These are phyloP conservation scores for Archips xylosteana DNA, from an alignment of 2,888 invertebrate genomes.

Conservation along the genomic window DNA sequence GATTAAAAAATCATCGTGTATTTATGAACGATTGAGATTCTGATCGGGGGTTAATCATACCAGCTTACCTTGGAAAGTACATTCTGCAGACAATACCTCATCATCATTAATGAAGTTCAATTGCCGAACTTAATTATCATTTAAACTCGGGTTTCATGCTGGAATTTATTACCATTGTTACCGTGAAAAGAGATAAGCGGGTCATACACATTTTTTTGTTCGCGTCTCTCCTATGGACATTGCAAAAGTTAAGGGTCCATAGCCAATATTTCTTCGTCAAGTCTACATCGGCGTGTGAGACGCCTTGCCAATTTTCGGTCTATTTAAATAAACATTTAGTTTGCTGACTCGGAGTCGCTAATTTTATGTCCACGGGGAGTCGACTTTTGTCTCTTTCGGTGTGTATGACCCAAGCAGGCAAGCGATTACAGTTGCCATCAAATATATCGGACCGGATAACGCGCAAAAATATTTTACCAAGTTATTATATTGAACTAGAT, in stretches of 20 bases:
- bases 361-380: too few relatives aligned
- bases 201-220: too few relatives aligned
- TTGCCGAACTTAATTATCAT: not conserved
- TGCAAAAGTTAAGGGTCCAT: too few relatives aligned
- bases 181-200: not conserved
- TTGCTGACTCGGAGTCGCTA: too few relatives aligned
- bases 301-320: too few relatives aligned
- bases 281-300: too few relatives aligned
- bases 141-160: not conserved
- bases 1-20: not conserved
- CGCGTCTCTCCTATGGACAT: too few relatives aligned
- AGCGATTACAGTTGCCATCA: not conserved
- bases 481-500: not conserved
- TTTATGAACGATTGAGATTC: not conserved
- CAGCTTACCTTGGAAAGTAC: not conserved
- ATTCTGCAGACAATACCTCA: not conserved
- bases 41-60: not conserved
- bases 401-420: too few relatives aligned
- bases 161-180: not conserved
- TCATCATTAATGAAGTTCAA: not conserved
- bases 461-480: not conserved
- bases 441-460: not conserved
- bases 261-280: too few relatives aligned
- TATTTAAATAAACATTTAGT: too few relatives aligned
- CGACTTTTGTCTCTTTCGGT: too few relatives aligned